Base-by-base conservation (phyloP, 2,113 vertebrate species). In the Mesitornis unicolor region DNA sequence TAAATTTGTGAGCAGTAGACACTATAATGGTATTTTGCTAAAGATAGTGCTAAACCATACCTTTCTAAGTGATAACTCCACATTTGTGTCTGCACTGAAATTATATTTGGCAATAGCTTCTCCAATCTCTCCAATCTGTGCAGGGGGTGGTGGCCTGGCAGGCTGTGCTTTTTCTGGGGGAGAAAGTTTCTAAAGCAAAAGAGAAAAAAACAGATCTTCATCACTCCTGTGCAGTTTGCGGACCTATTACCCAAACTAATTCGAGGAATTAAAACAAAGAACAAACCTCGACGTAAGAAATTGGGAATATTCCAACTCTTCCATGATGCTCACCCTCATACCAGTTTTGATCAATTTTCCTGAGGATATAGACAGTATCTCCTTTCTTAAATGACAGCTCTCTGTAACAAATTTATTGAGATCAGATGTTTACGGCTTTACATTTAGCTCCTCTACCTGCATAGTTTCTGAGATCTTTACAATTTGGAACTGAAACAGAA, bases 301-400 rank as follows among this genome's bases (percentile, higher is more conserved):
- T 99, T 7, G 99, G 99, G 77, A 99, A 99, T 94, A 99, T 99
- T 83, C 99, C 99, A 71, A 99, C 98, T 93, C 98, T 98, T 74
- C 99, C 99, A 3, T 98, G 98, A 87, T 99, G 99, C 84, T 99
- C 99, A 84, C 99, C 99, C 94, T 99, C 99, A 77, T 99, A 99
- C 99, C 99, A 99, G 97, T 99, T 99, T 93, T 98, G 99, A 98
- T 99, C 99, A 78, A 99, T 99, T 98, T 99, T 99, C 97, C 99
- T 99, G 98, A 99, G 98, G 98, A 99, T 99, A 97, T 99, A 99
- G 89, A 99, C 98, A 9, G 99, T 98, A 76, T 99, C 99, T 51
- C 99, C 99, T 98, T 99, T 99, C 97, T 99, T 99, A 98, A 99
- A 99, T 14, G 99, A 99, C 96, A 99, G 97, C 97, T 99, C 99